A percentile compares a stretch with the other conserved stretches of the same genome.
phyloP scores from a whole-genome alignment of 2,797 vertebrate genomes.

The Anas georgica region DNA sequence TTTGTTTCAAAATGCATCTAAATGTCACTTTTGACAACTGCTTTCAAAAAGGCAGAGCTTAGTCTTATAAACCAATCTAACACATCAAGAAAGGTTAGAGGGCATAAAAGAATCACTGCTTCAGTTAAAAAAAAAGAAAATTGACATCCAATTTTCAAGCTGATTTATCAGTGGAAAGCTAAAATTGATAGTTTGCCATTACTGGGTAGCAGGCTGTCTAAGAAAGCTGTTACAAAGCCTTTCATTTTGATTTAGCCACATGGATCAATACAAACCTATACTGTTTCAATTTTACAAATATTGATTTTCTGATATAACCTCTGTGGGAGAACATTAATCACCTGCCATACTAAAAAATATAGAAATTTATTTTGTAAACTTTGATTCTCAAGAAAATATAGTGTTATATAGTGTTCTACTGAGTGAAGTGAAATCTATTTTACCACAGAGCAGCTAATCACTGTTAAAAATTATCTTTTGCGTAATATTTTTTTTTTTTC shows the following conservation, averaged over 20 bases:
- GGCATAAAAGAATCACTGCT: slow-evolving; percentile 88
- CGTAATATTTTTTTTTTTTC: background rate
- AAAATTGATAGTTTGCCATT: slow-evolving; percentile 99
- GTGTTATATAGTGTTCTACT: slow-evolving; percentile 41
- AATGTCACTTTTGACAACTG: slow-evolving; percentile 83
- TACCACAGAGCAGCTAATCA: slow-evolving; percentile 40
- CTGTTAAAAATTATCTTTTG: background rate
- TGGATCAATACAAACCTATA: slow-evolving; percentile 99
- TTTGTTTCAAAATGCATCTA: slow-evolving; percentile 79
- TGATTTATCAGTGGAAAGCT: slow-evolving; percentile 99
- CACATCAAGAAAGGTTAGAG: slow-evolving; percentile 90
- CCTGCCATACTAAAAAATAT: slow-evolving; percentile 83
- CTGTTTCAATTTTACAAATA: slow-evolving; percentile 99
- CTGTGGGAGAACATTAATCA: slow-evolving; percentile 93
- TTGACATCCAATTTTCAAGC: slow-evolving; percentile 99
- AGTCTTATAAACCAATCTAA: slow-evolving; percentile 94
- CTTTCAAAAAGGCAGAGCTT: slow-evolving; percentile 84
- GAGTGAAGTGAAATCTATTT: slow-evolving; percentile 52
- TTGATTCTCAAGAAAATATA: slow-evolving; percentile 66
- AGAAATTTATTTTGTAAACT: slow-evolving; percentile 76
- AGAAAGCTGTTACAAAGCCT: slow-evolving; percentile 93
- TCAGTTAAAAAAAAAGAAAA: slow-evolving; percentile 82
- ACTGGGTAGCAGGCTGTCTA: slow-evolving; percentile 89
- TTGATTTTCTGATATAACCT: slow-evolving; percentile 95
- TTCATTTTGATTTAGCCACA: slow-evolving; percentile 93